phyloP scores from a whole-genome alignment of 2,113 vertebrate species.

The Aleadryas rufinucha region DNA sequence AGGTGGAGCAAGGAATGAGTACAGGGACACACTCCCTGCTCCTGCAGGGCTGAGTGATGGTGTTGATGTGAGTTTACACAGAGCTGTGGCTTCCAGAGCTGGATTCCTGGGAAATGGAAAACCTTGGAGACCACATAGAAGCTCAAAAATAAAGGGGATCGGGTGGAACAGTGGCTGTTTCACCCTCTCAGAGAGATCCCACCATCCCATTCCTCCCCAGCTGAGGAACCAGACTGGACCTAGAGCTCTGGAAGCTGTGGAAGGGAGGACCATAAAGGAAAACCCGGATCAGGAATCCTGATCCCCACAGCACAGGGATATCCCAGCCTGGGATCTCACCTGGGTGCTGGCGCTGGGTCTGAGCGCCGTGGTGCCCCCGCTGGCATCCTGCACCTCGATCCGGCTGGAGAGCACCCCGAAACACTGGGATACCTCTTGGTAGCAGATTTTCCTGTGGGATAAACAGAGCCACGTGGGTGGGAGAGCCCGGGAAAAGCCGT shows the following conservation, averaged over 20 bases:
- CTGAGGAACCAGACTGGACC: background rate
- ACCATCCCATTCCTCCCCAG: background rate
- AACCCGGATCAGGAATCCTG: background rate
- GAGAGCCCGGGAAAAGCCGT: background rate
- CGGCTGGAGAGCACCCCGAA: constrained; percentile 95
- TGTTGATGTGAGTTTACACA: background rate
- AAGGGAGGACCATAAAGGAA: background rate
- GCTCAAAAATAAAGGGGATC: background rate
- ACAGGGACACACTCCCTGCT: background rate
- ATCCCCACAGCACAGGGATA: background rate
- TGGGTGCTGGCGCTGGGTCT: constrained; percentile 98
- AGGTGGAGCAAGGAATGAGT: background rate
- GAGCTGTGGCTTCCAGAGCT: background rate
- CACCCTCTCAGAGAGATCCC: rapidly evolving
- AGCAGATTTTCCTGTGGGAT: constrained; percentile 90
- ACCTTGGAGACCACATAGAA: background rate
- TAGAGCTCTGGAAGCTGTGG: background rate
- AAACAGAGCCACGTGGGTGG: background rate
- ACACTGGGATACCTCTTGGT: constrained; percentile 97
- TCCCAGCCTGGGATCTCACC: constrained; percentile 69
- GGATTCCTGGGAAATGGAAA: background rate
- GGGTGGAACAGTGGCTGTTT: background rate
- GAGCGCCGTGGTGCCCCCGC: constrained; percentile 88
- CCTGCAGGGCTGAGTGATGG: background rate
- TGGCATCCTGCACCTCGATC: constrained; percentile 94